Evolutionary conservation across 1,140 invertebrate species (phyloP), one percentile per base, ranked within the genome.

Genomic region (Heliconius melpomene): DNA sequence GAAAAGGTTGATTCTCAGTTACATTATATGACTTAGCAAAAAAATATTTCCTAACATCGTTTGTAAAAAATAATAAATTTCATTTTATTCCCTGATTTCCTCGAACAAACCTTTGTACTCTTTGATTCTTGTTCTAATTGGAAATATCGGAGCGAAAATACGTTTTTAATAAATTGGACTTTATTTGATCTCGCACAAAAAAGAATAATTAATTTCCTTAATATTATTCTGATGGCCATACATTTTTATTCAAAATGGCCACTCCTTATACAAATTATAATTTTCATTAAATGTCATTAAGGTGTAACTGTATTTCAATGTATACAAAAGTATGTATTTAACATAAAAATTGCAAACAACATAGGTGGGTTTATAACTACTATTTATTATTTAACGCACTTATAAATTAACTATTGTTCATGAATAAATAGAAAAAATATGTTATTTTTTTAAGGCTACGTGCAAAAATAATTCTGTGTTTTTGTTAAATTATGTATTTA

Each of bases 131-230:
- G 26, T 66, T 66, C 60, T 66, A 66, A 66, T 66, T 66, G 60
- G 60, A 66, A 66, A 66, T 66, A 66, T 66, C 60, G 60, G 60
- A 66, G 26, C 60, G 60, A 66, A 66, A 66, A 66, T 66, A 26
- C 60, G 60, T 66, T 66, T 66, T 66, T 66, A 66, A 66, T 66
- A 66, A 66, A 66, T 66, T 66, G 60, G 26, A 29, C 60, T 66
- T 66, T 66, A 66, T 66, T 66, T 66, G 60, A 66, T 66, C 60
- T 66, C 23, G 60, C 26, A 66, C 60, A 66, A 66, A n/a, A 66
- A 66, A 66, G 26, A 66, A 66, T 66, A 29, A 66, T 66, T 66
- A 66, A 66, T 66, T 66, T 66, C 26, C 13, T 66, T 66, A 13
- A 29, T 66, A 66, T 66, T 66, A 66, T 66, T 66, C 13, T 26